Evolutionary conservation across 2,888 invertebrate species (phyloP).

Genomic region (Aporophyla nigra): DNA sequence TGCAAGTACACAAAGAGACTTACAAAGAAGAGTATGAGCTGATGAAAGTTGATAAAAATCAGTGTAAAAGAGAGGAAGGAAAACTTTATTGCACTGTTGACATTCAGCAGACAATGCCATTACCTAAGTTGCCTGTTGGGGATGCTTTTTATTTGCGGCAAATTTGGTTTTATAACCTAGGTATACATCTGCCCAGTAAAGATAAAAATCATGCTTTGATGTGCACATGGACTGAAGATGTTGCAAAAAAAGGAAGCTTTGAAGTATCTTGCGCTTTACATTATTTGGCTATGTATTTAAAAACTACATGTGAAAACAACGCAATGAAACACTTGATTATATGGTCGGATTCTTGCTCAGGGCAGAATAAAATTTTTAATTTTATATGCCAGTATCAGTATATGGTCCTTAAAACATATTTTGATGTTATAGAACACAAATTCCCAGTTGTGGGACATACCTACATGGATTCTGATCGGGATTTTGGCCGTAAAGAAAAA

Average conservation of each 20-base stretch:
- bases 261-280: constrained; percentile 30
- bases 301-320: neutral
- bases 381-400: constrained; percentile 28
- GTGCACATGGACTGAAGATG: constrained; percentile 45
- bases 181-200: neutral
- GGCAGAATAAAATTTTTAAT: constrained; percentile 50
- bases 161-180: constrained; percentile 7
- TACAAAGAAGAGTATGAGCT: too few relatives aligned
- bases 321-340: constrained; percentile 29
- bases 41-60: constrained; percentile 4
- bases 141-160: constrained; percentile 2
- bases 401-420: constrained; percentile 51
- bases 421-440: constrained; percentile 61
- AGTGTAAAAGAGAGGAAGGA: constrained; percentile 7
- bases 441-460: constrained; percentile 68
- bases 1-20: neutral
- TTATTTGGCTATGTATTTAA: neutral
- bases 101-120: constrained; percentile 12
- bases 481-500: constrained; percentile 69
- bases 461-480: constrained; percentile 69
- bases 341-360: constrained; percentile 48
- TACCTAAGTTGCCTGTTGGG: constrained; percentile 1
- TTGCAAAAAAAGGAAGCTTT: constrained; percentile 39
- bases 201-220: constrained; percentile 26
- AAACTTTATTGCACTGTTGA: constrained; percentile 1